A percentile compares a stretch with the other conserved stretches of the same genome.
These are phyloP conservation scores for Gymnopithys bicolor DNA, from an alignment of 2,797 vertebrate genomes.

Conservation along the genomic window DNA sequence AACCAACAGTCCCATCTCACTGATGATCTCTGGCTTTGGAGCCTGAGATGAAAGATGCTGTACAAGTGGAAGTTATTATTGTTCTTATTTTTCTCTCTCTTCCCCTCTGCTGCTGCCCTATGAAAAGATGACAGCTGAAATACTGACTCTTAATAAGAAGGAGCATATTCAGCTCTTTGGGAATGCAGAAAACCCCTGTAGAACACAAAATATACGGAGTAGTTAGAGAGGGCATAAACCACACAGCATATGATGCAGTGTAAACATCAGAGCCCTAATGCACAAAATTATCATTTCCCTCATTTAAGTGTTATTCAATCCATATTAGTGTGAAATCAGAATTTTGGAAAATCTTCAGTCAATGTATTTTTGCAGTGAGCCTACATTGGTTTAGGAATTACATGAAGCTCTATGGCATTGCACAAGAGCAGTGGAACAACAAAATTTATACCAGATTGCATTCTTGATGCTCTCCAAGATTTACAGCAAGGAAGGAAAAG, in stretches of 20 bases:
- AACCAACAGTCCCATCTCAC: neutral
- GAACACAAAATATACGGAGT: neutral
- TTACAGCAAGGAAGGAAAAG: neutral
- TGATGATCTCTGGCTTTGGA: conserved; percentile 21
- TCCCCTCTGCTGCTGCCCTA: neutral
- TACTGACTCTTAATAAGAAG: neutral
- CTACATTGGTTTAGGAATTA: neutral
- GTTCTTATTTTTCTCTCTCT: conserved; percentile 17
- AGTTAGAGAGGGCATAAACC: neutral
- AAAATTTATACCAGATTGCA: neutral
- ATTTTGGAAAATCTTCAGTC: neutral
- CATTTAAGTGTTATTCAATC: conserved; percentile 11
- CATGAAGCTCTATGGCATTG: neutral
- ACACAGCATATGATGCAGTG: neutral
- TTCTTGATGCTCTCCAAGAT: neutral
- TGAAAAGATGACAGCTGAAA: conserved; percentile 21
- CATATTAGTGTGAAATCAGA: neutral
- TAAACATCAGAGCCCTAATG: neutral
- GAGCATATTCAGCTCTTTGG: neutral
- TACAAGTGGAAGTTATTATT: neutral
- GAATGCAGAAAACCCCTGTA: neutral
- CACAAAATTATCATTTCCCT: neutral
- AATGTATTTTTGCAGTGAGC: neutral
- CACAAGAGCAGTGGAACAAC: neutral
- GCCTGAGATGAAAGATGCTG: neutral